Evolutionary conservation across 2,888 invertebrate species (phyloP).

Genomic region (Synergus gifuensis): DNA sequence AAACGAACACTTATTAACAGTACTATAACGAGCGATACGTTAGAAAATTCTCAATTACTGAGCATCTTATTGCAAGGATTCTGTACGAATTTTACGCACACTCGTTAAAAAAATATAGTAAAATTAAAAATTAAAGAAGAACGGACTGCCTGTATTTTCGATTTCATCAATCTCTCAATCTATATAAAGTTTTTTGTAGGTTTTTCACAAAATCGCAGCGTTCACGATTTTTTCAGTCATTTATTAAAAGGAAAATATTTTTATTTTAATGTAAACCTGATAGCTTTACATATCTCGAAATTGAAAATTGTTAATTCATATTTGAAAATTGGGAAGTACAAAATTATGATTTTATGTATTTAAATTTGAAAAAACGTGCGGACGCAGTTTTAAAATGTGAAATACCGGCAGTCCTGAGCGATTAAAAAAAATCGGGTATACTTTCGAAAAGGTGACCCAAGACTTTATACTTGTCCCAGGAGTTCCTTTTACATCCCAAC

Average conservation of each 20-base stretch:
- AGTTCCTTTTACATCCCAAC: too few relatives aligned
- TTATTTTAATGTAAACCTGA: too few relatives aligned
- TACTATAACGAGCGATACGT: slow-evolving; percentile 36
- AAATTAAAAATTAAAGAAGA: slow-evolving; percentile 12
- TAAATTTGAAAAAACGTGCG: slow-evolving; percentile 42
- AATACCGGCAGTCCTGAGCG: slow-evolving; percentile 34
- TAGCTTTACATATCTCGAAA: neutral
- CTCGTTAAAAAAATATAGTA: slow-evolving; percentile 23
- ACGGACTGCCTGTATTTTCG: slow-evolving; percentile 34
- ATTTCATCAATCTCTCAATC: neutral
- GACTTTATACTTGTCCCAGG: too few relatives aligned
- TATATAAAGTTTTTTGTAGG: neutral
- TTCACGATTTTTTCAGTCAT: too few relatives aligned
- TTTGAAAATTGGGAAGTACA: neutral
- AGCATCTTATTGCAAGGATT: slow-evolving; percentile 37
- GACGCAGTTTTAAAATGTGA: slow-evolving; percentile 25
- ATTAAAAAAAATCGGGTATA: neutral
- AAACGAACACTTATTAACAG: slow-evolving; percentile 36
- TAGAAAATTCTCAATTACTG: slow-evolving; percentile 23
- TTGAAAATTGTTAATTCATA: neutral
- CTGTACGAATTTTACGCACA: slow-evolving; percentile 24
- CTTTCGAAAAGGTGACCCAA: too few relatives aligned
- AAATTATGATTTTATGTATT: neutral
- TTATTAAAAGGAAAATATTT: too few relatives aligned
- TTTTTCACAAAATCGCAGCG: neutral